Evolutionary conservation across 2,797 vertebrate genomes (phyloP).

Genomic region (Phataginus tricuspis): DNA sequence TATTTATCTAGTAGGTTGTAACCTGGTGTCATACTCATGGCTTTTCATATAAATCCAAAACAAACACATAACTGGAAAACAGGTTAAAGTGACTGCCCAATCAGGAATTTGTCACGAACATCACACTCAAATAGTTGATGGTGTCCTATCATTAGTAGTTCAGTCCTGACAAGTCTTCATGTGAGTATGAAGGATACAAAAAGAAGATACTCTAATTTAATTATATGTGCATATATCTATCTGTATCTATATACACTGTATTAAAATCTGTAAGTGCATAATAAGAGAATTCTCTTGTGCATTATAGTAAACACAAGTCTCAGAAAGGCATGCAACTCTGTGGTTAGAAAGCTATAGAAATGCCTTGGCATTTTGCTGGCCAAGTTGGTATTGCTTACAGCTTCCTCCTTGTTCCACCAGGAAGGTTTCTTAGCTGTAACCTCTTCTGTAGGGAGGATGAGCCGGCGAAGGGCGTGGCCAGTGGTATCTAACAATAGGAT

Average conservation of each 20-base stretch:
- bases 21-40: neutral
- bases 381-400: slow-evolving; percentile 83
- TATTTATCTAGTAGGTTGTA: neutral
- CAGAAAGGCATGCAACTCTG: neutral
- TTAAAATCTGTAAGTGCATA: neutral
- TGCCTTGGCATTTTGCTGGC: neutral
- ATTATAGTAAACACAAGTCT: neutral
- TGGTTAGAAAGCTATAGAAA: neutral
- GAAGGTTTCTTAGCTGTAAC: slow-evolving; percentile 82
- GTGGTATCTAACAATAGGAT: slow-evolving; percentile 93
- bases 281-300: neutral
- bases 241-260: neutral
- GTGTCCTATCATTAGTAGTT: neutral
- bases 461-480: slow-evolving; percentile 89
- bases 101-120: slow-evolving; percentile 13
- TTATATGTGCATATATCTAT: neutral
- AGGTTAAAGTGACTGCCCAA: neutral
- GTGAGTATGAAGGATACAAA: neutral
- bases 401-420: slow-evolving; percentile 92
- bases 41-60: slow-evolving; percentile 37
- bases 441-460: slow-evolving; percentile 88
- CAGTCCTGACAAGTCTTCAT: neutral
- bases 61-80: neutral
- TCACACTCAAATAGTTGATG: neutral
- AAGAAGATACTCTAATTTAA: neutral